Conservation (phyloP, 1,140 invertebrate genomes). For the Hetaerina americana region DNA sequence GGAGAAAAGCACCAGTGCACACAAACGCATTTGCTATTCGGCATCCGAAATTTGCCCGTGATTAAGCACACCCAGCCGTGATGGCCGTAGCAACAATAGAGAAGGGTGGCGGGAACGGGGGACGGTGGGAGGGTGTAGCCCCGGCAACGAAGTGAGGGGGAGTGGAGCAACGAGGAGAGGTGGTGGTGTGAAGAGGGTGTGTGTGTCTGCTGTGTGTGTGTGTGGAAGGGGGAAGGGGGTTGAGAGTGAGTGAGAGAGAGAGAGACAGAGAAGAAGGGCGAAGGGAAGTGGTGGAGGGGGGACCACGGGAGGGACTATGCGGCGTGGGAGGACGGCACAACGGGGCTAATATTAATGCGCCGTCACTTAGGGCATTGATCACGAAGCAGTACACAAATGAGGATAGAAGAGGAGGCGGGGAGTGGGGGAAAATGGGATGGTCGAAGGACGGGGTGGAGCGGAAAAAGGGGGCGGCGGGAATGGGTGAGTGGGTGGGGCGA, state of each 20-base stretch:
- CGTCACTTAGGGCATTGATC: neutral
- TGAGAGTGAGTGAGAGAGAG: too few relatives aligned
- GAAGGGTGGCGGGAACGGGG: neutral
- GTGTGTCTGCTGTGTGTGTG: too few relatives aligned
- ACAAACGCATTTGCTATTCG: neutral
- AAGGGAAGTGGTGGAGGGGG: too few relatives aligned
- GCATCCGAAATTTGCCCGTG: neutral
- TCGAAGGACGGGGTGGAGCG: too few relatives aligned
- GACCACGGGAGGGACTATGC: neutral
- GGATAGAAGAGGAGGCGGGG: neutral
- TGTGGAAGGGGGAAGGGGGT: too few relatives aligned
- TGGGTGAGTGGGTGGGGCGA: neutral
- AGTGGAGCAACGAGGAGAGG: too few relatives aligned
- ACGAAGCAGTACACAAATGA: neutral
- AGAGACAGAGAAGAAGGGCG: neutral
- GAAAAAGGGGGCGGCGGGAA: too few relatives aligned
- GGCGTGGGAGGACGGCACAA: neutral
- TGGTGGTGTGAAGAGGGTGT: too few relatives aligned
- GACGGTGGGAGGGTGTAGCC: too few relatives aligned
- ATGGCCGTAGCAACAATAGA: neutral
- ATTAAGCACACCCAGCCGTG: neutral
- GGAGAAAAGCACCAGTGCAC: neutral
- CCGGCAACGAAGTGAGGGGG: too few relatives aligned
- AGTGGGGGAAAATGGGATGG: too few relatives aligned
- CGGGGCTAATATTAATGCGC: neutral